Evolutionary conservation across 2,888 invertebrate species (phyloP), one percentile per base, ranked within the genome.

Genomic region (Cryptocheilus praepositus): DNA sequence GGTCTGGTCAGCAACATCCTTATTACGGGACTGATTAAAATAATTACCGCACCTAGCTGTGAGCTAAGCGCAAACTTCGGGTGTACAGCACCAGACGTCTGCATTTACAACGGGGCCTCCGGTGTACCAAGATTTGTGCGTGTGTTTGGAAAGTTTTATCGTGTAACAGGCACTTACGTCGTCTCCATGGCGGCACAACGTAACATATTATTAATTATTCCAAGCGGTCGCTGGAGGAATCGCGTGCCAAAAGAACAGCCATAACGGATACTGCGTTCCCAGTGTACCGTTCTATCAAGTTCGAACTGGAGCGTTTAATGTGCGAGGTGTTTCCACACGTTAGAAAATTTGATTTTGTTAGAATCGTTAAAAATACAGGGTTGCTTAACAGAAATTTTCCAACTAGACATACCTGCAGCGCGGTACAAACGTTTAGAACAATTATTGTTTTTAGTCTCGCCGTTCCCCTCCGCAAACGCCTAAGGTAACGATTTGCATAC

Each of bases 21-120:
- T 73, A 77, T 83, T 81, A 76, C 71, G 54, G 61, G 53, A 71
- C 68, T 74, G 78, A 78, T 80, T 77, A 81, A 81, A 76, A 76
- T 79, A 80, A 81, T 82, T 76, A 67, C 56, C 22, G 46, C 43
- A 43, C 44, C 28, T 44, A 63, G 44, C 57, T 65, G 22, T 16
- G 64, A 67, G 53, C 25, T 58, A 22, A 67, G 46, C 53, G 58
- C 25, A 57, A 55, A 64, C 22, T 45, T 43, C 45, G 19, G 21
- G 44, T 4, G 8, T 22, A 7, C 19, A 36, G 18, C 5, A 11
- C 56, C 52, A 46, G 46, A 19, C 25, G 44, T 61, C 46, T 54
- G 18, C 45, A 8, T 44, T 3, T 11, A 11, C 36, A 36, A 36
- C 36, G 36, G 36, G 2, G 19, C 25, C 4, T 7, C 7, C 44